Conservation (phyloP, 2,113 vertebrate genomes). For the Poicephalus gulielmi region DNA sequence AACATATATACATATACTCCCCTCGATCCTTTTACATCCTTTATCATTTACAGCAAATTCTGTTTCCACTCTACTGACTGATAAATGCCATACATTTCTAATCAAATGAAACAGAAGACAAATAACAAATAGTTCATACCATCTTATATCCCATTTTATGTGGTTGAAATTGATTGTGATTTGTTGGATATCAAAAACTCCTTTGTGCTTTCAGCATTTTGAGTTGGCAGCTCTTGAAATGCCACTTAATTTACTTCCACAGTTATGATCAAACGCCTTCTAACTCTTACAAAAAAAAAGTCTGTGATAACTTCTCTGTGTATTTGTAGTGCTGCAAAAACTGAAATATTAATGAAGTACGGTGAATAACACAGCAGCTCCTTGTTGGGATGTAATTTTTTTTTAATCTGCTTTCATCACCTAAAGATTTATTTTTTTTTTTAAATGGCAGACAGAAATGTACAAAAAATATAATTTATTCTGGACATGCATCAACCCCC, state of each 20-base stretch:
- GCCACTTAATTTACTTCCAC: constrained; percentile 58
- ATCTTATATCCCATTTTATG: background rate
- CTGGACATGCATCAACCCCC: background rate
- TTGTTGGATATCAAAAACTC: constrained; percentile 51
- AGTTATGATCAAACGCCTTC: constrained; percentile 53
- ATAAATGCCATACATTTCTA: constrained; percentile 36
- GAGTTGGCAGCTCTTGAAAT: constrained; percentile 47
- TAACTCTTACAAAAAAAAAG: background rate
- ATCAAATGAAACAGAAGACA: constrained; percentile 55
- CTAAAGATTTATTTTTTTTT: background rate
- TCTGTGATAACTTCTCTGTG: constrained; percentile 11
- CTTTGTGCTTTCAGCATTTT: constrained; percentile 43
- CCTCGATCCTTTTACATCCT: background rate
- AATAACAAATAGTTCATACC: constrained; percentile 37
- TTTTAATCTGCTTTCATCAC: background rate
- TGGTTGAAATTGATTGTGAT: constrained; percentile 46
- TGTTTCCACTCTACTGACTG: constrained; percentile 28
- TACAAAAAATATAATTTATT: background rate
- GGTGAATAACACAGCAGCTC: background rate
- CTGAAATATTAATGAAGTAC: constrained; percentile 50
- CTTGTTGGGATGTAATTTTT: constrained; percentile 9
- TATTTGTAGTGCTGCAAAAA: constrained; percentile 7
- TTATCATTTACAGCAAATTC: constrained; percentile 15
- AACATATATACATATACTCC: background rate
- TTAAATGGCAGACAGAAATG: background rate